Evolutionary conservation across 2,888 invertebrate genomes (phyloP), one percentile per base, ranked within the genome.

Genomic region (Cheilosia grossa): DNA sequence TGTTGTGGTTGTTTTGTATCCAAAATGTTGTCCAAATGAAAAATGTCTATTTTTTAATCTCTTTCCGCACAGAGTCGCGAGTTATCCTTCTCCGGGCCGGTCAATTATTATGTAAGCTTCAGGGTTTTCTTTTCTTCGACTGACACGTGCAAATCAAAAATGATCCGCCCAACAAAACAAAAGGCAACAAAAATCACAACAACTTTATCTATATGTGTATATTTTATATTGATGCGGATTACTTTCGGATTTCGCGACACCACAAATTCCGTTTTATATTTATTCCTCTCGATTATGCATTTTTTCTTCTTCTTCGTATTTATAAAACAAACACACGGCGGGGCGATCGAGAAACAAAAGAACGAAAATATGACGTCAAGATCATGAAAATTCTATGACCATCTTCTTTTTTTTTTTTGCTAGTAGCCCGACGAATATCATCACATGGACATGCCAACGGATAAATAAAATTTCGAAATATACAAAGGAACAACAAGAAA

Each of bases 281-380:
- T 24, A 59, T 40, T 51, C 69, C n/a, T 27, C 10, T 27, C 17
- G 21, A 44, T 54, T 17, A n/a, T 15, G 10, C 15, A 54, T 27
- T 59, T 58, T 33, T 59, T 42, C 19, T 53, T 42, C 51, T 40
- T 24, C 2, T 59, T 56, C 19, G 58, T 61, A 63, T 77, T 78
- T 78, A 51, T 63, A 78, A 70, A 69, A 54, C 53, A 69, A 47
- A 51, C 37, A 77, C 49, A 56, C 63, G 56, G 49, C 56, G 49
- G 21, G 37, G 17, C 54, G 63, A 70, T 59, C 69, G 53, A 40
- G 37, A 51, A 37, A 59, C 56, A 69, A 59, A 61, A 77, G 63
- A 67, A 70, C 63, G 37, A 37, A 70, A 47, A 64, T 77, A 56
- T 78, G 78, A 78, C 78, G 78, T 78, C 78, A 70, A 69, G 70